A percentile compares a stretch with the other conserved stretches of the same genome.
Conservation (phyloP, 2,888 invertebrate genomes). For the Caenorhabditis sulstoni region DNA sequence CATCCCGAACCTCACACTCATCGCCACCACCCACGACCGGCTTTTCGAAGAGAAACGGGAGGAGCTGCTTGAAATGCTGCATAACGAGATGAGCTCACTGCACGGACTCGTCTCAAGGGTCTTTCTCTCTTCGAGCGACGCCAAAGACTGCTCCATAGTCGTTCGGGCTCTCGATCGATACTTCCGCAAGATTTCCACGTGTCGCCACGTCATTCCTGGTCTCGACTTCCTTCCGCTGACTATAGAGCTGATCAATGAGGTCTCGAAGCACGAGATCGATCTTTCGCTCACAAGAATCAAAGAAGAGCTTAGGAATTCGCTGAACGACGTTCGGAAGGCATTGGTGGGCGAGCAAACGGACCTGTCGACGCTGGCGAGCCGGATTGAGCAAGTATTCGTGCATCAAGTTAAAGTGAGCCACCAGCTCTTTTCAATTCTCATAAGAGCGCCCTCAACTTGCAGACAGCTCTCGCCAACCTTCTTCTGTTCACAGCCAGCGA, state of each 20-base stretch:
- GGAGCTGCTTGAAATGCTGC: constrained; percentile 41
- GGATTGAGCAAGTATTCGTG: constrained; percentile 74
- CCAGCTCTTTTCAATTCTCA: too few species aligned
- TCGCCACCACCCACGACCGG: constrained; percentile 72
- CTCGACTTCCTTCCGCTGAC: constrained; percentile 71
- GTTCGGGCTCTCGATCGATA: constrained; percentile 79
- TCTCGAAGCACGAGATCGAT: constrained; percentile 74
- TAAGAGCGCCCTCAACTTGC: too few species aligned
- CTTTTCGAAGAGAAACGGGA: constrained; percentile 58
- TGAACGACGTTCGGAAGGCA: constrained; percentile 64
- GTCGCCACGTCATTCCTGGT: constrained; percentile 65
- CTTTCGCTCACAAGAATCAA: constrained; percentile 68
- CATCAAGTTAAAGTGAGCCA: constrained; percentile 74
- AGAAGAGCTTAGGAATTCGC: constrained; percentile 57
- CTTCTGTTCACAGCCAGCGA: constrained; percentile 80
- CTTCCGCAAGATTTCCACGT: constrained; percentile 75
- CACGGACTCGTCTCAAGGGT: constrained; percentile 58
- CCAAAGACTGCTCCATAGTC: constrained; percentile 75
- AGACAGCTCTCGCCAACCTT: constrained; percentile 78
- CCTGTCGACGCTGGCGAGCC: constrained; percentile 55
- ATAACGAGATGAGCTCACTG: constrained; percentile 58
- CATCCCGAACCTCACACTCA: constrained; percentile 76
- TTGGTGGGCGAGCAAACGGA: constrained; percentile 34
- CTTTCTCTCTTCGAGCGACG: constrained; percentile 67
- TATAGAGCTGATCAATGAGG: constrained; percentile 68